Base-by-base conservation (phyloP, 2,888 invertebrate species). In the Drosophila prolongata region DNA sequence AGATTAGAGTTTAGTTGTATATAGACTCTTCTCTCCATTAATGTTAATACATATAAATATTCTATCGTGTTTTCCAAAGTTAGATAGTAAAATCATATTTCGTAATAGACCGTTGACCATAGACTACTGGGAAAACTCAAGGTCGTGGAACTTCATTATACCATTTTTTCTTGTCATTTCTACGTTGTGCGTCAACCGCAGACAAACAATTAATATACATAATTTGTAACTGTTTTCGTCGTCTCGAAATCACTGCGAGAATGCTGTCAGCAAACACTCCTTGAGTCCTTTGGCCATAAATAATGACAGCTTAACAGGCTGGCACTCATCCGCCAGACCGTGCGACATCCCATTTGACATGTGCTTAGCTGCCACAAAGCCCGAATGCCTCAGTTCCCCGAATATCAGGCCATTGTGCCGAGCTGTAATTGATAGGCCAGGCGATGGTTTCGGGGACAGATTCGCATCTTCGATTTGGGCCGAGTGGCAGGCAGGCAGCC, bases 151-250 rank as follows among this genome's bases (percentile, higher is more conserved):
- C 27, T 52, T 10, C 1, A 14, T 16, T 16, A 16, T 11, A 8
- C 10, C 9, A 27, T 10, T 27, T n/a, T 24, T 61, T 42, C n/a
- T 6, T n/a, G 24, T 1, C 11, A 1, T 43, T 34, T 14, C 42
- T 35, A 44, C 59, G 35, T 10, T 46, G 9, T 46, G 54, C 43
- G 35, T 49, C 60, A 56, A 47, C 52, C 61, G 59, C 40, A 40
- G 64, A 57, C 65, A 67, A 67, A 62, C 87, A 82, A 87, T 82
- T 87, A 82, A 87, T 82, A 87, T 82, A 75, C 85, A 87, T 80
- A 84, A 87, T 84, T 76, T 87, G 85, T 76, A 69, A 54, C 73
- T 53, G 56, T 50, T 60, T 77, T 72, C 55, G 55, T 50, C 54
- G 58, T 49, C 70, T 71, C 43, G 47, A 65, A 81, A 81, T 81